Evolutionary conservation across 2,888 invertebrate species (phyloP).

Genomic region (Teleiodes luculella): DNA sequence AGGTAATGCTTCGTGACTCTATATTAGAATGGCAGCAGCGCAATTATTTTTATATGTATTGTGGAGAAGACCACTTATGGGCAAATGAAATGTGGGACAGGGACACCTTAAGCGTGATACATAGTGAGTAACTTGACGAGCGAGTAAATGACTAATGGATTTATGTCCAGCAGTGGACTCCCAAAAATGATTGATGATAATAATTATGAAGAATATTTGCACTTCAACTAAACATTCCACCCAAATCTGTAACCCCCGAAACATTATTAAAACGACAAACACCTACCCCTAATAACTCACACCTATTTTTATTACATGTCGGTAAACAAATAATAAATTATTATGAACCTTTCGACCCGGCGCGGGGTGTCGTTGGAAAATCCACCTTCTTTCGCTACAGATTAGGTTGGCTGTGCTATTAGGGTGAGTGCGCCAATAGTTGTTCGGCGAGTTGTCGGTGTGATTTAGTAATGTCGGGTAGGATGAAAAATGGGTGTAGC

Average conservation of each 20-base stretch:
- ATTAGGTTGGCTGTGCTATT: constrained; percentile 20
- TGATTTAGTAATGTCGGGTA: constrained; percentile 40
- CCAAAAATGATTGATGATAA: too few species aligned
- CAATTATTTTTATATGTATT: too few species aligned
- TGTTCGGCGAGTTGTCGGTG: constrained; percentile 35
- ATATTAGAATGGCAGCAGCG: too few species aligned
- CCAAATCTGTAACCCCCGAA: background rate
- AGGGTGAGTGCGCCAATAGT: constrained; percentile 30
- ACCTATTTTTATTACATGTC: constrained; percentile 34
- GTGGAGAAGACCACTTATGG: too few species aligned
- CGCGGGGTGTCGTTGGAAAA: constrained; percentile 20
- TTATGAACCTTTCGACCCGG: constrained; percentile 17
- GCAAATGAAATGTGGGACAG: too few species aligned
- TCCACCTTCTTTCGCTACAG: constrained; percentile 17
- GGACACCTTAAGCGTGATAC: too few species aligned
- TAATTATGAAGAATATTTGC: too few species aligned
- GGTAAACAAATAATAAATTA: constrained; percentile 41
- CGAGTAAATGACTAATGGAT: too few species aligned
- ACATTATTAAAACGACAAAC: constrained; percentile 23
- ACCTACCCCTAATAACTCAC: constrained; percentile 30
- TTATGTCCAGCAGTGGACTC: too few species aligned
- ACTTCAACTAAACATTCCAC: too few species aligned
- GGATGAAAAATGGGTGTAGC: constrained; percentile 43
- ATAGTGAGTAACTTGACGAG: too few species aligned
- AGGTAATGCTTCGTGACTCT: too few species aligned